Evolutionary conservation across 2,888 invertebrate species (phyloP).

Genomic region (Steinernema hermaphroditum): DNA sequence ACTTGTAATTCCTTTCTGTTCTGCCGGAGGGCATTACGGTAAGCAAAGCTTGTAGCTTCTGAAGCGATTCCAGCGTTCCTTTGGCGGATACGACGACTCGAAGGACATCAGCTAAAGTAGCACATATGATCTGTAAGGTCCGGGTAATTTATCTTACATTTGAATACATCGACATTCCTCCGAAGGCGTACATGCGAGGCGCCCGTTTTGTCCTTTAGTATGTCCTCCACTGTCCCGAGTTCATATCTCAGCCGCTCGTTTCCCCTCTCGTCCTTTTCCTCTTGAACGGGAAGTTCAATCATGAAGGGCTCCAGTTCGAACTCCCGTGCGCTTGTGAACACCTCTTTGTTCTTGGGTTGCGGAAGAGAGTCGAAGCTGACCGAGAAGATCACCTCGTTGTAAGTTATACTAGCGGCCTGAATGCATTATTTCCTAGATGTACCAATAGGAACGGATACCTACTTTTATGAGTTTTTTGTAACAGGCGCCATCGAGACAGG

Average conservation of each 20-base stretch:
- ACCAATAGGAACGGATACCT: not conserved
- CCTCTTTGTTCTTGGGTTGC: not conserved
- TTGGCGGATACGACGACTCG: conserved; percentile 3
- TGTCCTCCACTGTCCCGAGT: not conserved
- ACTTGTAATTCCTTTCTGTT: not conserved
- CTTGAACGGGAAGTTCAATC: conserved; percentile 9
- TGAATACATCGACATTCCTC: not conserved
- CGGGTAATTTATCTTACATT: not conserved
- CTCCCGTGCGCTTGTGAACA: not conserved
- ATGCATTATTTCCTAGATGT: not conserved
- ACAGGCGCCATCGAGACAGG: not conserved
- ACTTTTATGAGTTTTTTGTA: not conserved
- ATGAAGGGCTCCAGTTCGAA: conserved; percentile 1
- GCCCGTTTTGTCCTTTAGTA: not conserved
- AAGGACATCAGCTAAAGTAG: not conserved
- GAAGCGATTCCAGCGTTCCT: not conserved
- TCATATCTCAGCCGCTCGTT: not conserved
- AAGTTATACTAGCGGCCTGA: not conserved
- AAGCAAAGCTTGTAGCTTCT: not conserved
- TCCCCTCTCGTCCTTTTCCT: no score
- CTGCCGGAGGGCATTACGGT: not conserved
- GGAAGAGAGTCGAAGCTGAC: conserved; percentile 13
- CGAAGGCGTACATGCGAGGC: not conserved
- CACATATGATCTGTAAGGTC: not conserved
- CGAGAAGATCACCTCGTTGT: conserved; percentile 11